These are phyloP conservation scores for Yponomeuta evonymella DNA, from an alignment of 2,888 invertebrate genomes.

Conservation along the genomic window DNA sequence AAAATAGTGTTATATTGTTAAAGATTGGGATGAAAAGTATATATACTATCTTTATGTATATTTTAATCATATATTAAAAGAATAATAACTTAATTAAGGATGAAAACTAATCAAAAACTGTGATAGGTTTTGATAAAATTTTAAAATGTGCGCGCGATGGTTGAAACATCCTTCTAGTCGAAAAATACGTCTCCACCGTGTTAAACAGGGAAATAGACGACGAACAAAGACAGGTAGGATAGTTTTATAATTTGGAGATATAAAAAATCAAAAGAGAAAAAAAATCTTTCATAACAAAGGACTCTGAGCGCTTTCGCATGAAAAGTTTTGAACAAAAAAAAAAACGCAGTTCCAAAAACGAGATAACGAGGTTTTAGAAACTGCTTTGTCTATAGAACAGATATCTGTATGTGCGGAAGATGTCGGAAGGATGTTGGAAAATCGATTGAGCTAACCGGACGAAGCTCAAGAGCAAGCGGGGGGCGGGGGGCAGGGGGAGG, in stretches of 20 bases:
- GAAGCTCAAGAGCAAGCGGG: constrained; percentile 19
- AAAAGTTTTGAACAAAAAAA: not conserved
- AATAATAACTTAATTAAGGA: constrained; percentile 56
- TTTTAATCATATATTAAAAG: constrained; percentile 72
- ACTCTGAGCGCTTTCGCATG: not conserved
- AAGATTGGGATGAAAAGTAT: constrained; percentile 60
- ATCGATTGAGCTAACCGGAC: constrained; percentile 55
- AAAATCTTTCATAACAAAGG: not conserved
- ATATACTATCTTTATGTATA: constrained; percentile 73
- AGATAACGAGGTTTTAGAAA: constrained; percentile 37
- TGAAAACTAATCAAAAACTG: constrained; percentile 76
- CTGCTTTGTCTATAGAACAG: constrained; percentile 26
- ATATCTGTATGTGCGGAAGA: constrained; percentile 28
- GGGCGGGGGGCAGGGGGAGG: constrained; percentile 26
- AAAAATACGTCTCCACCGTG: constrained; percentile 3
- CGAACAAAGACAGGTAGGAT: constrained; percentile 22
- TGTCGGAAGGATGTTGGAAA: constrained; percentile 29
- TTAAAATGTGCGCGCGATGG: constrained; percentile 48
- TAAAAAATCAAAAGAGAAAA: not conserved
- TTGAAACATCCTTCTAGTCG: not conserved
- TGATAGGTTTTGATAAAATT: constrained; percentile 77
- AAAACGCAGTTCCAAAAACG: constrained; percentile 13
- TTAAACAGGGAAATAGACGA: not conserved
- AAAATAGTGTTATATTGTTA: constrained; percentile 74
- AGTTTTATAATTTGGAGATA: constrained; percentile 22